Conservation (phyloP, 2,797 vertebrate species). For the Austrolebias charrua region DNA sequence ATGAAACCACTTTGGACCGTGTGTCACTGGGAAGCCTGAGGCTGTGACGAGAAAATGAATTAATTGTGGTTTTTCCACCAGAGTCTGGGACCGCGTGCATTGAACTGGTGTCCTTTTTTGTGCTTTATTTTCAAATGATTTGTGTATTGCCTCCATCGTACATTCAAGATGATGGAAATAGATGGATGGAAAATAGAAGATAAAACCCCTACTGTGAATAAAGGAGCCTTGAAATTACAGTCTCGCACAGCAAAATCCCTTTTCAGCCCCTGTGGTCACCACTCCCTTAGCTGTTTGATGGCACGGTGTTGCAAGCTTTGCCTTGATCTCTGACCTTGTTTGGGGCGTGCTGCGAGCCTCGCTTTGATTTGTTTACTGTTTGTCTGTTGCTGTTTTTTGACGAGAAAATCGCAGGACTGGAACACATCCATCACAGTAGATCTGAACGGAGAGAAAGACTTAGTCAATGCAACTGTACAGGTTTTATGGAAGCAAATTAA, state of each 20-base stretch:
- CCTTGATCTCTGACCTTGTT: slow-evolving; percentile 41
- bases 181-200: slow-evolving; percentile 17
- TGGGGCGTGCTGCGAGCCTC: slow-evolving; percentile 8
- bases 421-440: slow-evolving; percentile 6
- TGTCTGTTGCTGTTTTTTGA: neutral
- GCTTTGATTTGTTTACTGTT: slow-evolving; percentile 40
- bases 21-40: slow-evolving; percentile 28
- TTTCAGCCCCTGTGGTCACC: slow-evolving; percentile 13
- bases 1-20: slow-evolving; percentile 31
- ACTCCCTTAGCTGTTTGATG: slow-evolving; percentile 12
- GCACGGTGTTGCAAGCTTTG: slow-evolving; percentile 6
- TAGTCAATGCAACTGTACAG: slow-evolving; percentile 1
- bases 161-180: slow-evolving; percentile 41
- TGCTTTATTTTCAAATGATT: slow-evolving; percentile 51
- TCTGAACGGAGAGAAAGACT: slow-evolving; percentile 8
- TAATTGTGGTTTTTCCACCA: slow-evolving; percentile 28
- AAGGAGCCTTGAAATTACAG: slow-evolving; percentile 44
- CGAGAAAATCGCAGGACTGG: neutral
- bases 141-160: slow-evolving; percentile 32
- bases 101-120: slow-evolving; percentile 17
- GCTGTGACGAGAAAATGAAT: slow-evolving; percentile 48
- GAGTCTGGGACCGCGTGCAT: slow-evolving; percentile 1
- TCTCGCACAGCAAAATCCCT: slow-evolving; percentile 15
- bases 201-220: slow-evolving; percentile 24
- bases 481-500: neutral